Evolutionary conservation across 2,888 invertebrate genomes (phyloP).

Genomic region (Melieria crassipennis): DNA sequence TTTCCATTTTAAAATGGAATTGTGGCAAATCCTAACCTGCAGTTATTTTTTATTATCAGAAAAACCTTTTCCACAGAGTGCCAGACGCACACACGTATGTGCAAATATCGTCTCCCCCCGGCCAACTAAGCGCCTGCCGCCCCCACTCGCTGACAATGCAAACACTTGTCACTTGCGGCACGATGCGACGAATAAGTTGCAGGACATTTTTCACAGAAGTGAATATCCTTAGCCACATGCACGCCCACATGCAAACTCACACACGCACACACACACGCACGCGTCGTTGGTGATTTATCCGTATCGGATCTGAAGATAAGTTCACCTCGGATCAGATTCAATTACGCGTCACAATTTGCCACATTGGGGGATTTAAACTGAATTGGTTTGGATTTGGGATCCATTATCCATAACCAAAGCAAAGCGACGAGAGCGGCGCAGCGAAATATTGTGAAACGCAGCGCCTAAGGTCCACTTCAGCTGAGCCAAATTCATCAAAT

Average conservation of each 20-base stretch:
- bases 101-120: background rate
- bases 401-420: slow-evolving; percentile 4
- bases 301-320: background rate
- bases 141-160: background rate
- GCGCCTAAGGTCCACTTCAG: slow-evolving; percentile 14
- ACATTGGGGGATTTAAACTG: background rate
- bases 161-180: background rate
- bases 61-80: slow-evolving; percentile 30
- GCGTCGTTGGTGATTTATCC: background rate
- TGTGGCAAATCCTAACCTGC: slow-evolving; percentile 29
- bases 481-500: background rate
- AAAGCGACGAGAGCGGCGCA: background rate
- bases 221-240: background rate
- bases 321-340: background rate
- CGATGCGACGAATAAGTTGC: background rate
- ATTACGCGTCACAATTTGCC: slow-evolving; percentile 1
- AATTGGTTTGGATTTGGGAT: background rate
- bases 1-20: background rate
- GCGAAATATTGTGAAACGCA: background rate
- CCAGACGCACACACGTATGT: background rate
- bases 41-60: slow-evolving; percentile 33
- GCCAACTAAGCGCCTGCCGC: background rate
- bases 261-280: background rate
- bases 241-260: slow-evolving; percentile 1
- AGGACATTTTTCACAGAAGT: background rate